These are phyloP conservation scores for Falco naumanni DNA, from an alignment of 2,797 vertebrate species.

Conservation along the genomic window DNA sequence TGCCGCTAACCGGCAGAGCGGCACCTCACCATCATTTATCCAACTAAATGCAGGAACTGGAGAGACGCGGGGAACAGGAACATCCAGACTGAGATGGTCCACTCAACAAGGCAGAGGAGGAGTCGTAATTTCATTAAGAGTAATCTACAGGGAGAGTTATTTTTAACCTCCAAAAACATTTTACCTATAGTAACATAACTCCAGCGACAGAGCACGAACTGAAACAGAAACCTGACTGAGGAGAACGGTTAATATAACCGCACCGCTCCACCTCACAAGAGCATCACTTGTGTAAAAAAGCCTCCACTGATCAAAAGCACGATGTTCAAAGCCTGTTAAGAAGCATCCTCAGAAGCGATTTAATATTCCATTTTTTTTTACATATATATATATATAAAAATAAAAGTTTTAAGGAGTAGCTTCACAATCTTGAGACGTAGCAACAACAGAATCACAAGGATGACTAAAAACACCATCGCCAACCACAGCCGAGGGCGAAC, in stretches of 20 bases:
- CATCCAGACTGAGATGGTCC: not conserved
- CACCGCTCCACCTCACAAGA: not conserved
- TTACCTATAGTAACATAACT: not conserved
- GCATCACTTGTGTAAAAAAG: no score
- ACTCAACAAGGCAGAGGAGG: not conserved
- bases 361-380: not conserved
- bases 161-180: not conserved
- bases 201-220: not conserved
- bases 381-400: no score
- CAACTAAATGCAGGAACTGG: not conserved
- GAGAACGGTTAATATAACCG: not conserved
- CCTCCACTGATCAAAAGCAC: not conserved
- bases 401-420: not conserved
- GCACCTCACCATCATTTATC: not conserved
- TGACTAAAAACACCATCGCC: rapidly evolving
- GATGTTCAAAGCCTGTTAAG: not conserved
- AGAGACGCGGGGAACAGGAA: not conserved
- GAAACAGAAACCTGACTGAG: not conserved
- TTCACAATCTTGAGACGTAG: rapidly evolving
- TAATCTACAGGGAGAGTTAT: not conserved
- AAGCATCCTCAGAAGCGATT: not conserved
- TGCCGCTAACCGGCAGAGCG: not conserved
- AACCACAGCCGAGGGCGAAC: not conserved
- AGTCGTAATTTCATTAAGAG: not conserved
- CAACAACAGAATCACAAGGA: not conserved